Evolutionary conservation across 1,140 invertebrate species (phyloP).

Genomic region (Megathymus violae): DNA sequence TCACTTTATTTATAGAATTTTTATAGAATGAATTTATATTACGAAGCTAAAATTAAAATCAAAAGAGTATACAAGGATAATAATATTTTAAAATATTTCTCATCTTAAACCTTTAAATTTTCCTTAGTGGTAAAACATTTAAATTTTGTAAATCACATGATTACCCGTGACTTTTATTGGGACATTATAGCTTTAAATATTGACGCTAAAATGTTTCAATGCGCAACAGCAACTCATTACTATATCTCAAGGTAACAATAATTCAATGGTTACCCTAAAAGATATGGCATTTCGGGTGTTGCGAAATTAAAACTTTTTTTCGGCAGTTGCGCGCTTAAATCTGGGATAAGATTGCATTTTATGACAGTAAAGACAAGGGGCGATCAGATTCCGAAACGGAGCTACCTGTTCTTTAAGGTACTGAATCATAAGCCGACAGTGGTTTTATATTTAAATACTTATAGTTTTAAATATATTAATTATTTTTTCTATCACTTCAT

Average conservation of each 20-base stretch:
- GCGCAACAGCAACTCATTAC: conserved; percentile 40
- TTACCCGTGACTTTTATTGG: conserved; percentile 5
- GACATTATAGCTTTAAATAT: conserved; percentile 15
- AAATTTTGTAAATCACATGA: neutral
- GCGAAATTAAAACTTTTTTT: conserved; percentile 62
- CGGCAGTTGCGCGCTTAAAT: conserved; percentile 45
- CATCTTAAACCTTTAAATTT: too few relatives aligned
- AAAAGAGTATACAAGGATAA: neutral
- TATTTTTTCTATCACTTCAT: neutral
- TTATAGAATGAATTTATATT: neutral
- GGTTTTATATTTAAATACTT: neutral
- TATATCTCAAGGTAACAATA: conserved; percentile 50
- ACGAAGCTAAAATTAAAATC: neutral
- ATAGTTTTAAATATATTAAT: neutral
- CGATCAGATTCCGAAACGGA: conserved; percentile 20
- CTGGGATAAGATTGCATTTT: conserved; percentile 53
- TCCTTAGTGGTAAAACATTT: too few relatives aligned
- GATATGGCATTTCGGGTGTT: conserved; percentile 56
- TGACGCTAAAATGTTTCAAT: conserved; percentile 21
- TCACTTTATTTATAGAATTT: too few relatives aligned
- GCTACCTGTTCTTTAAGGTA: neutral
- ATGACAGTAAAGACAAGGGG: conserved; percentile 45
- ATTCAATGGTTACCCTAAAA: conserved; percentile 56
- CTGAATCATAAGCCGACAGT: neutral
- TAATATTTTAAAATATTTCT: too few relatives aligned